These are phyloP conservation scores for Mesocentrotus franciscanus DNA, from an alignment of 53 echinoderm and acorn worm species.

Conservation along the genomic window DNA sequence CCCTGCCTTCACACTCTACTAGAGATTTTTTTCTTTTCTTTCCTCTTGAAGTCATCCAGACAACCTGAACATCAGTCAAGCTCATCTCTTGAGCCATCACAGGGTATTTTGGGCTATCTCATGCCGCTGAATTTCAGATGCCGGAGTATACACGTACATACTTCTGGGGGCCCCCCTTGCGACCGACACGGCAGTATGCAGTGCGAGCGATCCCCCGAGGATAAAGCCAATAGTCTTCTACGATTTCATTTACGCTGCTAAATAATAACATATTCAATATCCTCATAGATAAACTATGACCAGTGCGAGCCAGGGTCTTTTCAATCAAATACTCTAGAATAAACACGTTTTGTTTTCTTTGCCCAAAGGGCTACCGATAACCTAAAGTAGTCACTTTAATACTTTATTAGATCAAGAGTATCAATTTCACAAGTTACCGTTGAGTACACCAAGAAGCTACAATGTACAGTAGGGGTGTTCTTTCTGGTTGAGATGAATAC, in stretches of 20 bases:
- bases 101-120: slow-evolving; percentile 45
- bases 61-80: slow-evolving; percentile 7
- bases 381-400: background rate
- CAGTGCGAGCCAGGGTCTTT: slow-evolving; percentile 18
- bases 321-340: slow-evolving; percentile 4
- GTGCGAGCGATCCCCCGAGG: background rate
- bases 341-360: slow-evolving; percentile 27
- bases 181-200: slow-evolving; percentile 48
- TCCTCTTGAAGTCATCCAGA: background rate
- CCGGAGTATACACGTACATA: background rate
- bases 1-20: background rate
- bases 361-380: background rate
- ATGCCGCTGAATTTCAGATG: slow-evolving; percentile 11
- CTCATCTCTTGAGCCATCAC: slow-evolving; percentile 30
- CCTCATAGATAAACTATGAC: slow-evolving; percentile 14
- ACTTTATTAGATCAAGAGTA: slow-evolving; percentile 23
- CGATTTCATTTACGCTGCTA: slow-evolving; percentile 34
- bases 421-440: background rate
- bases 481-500: no score
- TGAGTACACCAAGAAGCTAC: background rate
- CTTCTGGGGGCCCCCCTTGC: slow-evolving; percentile 44
- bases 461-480: no score
- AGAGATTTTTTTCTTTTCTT: background rate
- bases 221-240: slow-evolving; percentile 40
- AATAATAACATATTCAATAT: slow-evolving; percentile 42